Conservation (phyloP, 2,797 vertebrate genomes). For the Salmo trutta region DNA sequence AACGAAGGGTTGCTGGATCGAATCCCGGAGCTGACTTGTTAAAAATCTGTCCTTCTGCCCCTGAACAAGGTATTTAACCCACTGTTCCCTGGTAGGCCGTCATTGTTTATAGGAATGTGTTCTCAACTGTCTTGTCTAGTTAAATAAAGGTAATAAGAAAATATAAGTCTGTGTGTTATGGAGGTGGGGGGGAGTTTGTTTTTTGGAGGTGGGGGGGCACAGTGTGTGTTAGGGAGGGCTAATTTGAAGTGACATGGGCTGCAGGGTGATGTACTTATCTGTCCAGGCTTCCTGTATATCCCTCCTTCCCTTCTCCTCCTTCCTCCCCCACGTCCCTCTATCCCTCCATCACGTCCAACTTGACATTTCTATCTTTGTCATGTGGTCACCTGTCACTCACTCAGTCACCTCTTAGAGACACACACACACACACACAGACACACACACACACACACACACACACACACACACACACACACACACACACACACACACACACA, state of each 20-base stretch:
- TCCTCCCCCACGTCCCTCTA: conserved; percentile 10
- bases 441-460: no score
- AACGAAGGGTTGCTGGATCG: no score
- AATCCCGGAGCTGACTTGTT: no score
- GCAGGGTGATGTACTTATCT: conserved; percentile 58
- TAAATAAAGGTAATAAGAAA: no score
- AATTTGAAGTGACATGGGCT: conserved; percentile 74
- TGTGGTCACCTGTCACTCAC: conserved; percentile 68
- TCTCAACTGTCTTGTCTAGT: no score
- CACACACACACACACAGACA: background rate
- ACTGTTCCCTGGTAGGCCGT: no score
- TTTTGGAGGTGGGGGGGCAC: conserved; percentile 49
- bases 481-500: no score
- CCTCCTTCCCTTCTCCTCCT: conserved; percentile 25
- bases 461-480: no score
- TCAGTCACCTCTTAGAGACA: conserved; percentile 42
- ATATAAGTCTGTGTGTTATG: conserved; percentile 31
- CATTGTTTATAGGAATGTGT: no score
- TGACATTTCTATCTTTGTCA: conserved; percentile 74
- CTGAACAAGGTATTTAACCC: no score
- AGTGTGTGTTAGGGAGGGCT: conserved; percentile 52
- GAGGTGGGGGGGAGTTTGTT: no score
- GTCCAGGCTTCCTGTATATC: conserved; percentile 58
- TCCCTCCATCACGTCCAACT: conserved; percentile 41
- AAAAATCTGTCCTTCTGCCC: no score